Percentiles rank a stretch among this genome's conserved stretches.
Conservation (phyloP, 2,797 vertebrate species). For the Anniella stebbinsi region DNA sequence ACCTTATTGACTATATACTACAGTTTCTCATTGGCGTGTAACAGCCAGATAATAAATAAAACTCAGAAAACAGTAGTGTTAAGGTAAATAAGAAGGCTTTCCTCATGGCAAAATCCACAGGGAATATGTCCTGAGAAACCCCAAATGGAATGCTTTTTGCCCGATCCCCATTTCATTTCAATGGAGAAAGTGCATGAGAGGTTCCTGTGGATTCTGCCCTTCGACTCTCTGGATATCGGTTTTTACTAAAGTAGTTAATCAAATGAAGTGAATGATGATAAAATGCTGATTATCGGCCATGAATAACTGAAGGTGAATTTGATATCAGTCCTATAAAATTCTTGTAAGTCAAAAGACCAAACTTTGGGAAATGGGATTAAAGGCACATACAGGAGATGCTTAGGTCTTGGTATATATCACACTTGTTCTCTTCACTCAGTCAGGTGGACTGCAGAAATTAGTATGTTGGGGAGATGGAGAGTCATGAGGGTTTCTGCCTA, state of each 20-base stretch:
- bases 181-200: background rate
- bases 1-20: slow-evolving; percentile 75
- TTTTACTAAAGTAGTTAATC: slow-evolving; percentile 29
- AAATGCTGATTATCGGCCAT: slow-evolving; percentile 67
- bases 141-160: slow-evolving; percentile 15
- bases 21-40: slow-evolving; percentile 70
- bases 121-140: background rate
- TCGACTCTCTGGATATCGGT: slow-evolving; percentile 30
- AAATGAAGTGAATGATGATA: slow-evolving; percentile 44
- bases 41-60: slow-evolving; percentile 73
- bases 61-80: slow-evolving; percentile 68
- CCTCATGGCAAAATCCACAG: background rate
- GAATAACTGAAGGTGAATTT: slow-evolving; percentile 67
- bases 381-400: slow-evolving; percentile 2
- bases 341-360: background rate
- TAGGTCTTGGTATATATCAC: background rate
- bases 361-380: slow-evolving; percentile 42
- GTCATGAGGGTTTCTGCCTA: background rate
- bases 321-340: slow-evolving; percentile 66
- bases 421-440: background rate
- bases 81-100: slow-evolving; percentile 67
- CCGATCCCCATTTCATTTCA: slow-evolving; percentile 2
- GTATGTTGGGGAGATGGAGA: background rate
- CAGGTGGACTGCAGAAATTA: background rate
- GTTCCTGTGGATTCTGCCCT: background rate